phyloP scores from a whole-genome alignment of 2,888 invertebrate species.

The Melieria picta region DNA sequence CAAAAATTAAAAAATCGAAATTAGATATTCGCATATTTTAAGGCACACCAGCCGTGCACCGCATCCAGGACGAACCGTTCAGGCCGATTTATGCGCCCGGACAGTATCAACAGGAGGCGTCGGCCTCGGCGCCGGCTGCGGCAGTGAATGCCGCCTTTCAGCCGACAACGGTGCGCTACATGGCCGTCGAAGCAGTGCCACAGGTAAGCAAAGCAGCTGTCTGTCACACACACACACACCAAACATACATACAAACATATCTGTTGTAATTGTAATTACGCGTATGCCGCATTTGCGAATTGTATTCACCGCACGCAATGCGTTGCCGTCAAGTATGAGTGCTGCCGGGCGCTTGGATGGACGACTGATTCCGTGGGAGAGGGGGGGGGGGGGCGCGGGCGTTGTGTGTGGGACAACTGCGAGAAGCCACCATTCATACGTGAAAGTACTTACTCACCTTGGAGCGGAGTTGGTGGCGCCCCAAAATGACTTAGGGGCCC shows the following conservation, averaged over 20 bases:
- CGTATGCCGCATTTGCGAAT: background rate
- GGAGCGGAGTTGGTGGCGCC: too few species aligned
- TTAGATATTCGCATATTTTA: background rate
- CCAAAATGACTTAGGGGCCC: too few species aligned
- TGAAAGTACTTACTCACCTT: too few species aligned
- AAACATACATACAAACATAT: background rate
- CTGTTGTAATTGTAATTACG: background rate
- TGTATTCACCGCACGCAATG: slow-evolving; percentile 20
- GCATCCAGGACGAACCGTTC: slow-evolving; percentile 52
- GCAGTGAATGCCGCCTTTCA: slow-evolving; percentile 44
- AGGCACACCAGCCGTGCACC: slow-evolving; percentile 12
- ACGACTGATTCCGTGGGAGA: too few species aligned
- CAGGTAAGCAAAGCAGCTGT: slow-evolving; percentile 46
- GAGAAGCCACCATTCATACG: background rate
- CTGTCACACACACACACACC: too few species aligned
- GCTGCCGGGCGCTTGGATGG: background rate
- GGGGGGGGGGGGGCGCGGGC: background rate
- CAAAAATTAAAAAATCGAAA: background rate
- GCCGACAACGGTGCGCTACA: slow-evolving; percentile 54
- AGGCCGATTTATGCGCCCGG: slow-evolving; percentile 46
- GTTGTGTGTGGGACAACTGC: slow-evolving; percentile 4
- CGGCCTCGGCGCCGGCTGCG: slow-evolving; percentile 30
- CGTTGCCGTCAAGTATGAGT: background rate
- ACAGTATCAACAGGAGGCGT: background rate
- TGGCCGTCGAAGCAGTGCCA: slow-evolving; percentile 49